phyloP scores from a whole-genome alignment of 2,113 vertebrate genomes.

The Ptychochromis oligacanthus region DNA sequence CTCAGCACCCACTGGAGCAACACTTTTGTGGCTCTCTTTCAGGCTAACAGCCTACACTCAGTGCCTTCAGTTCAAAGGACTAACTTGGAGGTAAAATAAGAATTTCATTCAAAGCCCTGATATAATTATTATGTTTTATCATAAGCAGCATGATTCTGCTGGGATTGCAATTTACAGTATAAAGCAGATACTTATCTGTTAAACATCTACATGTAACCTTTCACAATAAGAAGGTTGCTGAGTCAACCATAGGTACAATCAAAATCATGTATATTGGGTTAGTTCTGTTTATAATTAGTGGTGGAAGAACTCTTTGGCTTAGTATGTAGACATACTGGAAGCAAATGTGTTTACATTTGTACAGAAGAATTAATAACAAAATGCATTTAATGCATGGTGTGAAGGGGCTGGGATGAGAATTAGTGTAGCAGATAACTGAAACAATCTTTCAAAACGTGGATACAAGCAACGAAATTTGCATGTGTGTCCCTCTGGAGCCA shows the following conservation, averaged over 20 bases:
- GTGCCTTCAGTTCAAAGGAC: fast-evolving
- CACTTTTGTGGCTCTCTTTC: slow-evolving; percentile 23
- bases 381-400: too few species aligned
- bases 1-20: slow-evolving; percentile 29
- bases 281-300: too few species aligned
- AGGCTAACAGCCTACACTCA: background rate
- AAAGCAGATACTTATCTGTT: background rate
- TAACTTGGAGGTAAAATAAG: background rate
- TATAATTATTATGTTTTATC: background rate
- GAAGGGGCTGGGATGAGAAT: too few species aligned
- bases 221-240: background rate
- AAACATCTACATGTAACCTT: background rate
- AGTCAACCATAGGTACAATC: background rate
- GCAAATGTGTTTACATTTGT: too few species aligned
- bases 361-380: too few species aligned
- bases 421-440: too few species aligned
- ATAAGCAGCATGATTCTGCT: background rate
- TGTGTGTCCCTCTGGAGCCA: too few species aligned
- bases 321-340: too few species aligned
- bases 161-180: background rate
- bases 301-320: too few species aligned
- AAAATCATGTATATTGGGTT: too few species aligned
- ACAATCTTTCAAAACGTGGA: too few species aligned
- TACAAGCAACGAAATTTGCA: too few species aligned
- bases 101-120: background rate